phyloP scores from a whole-genome alignment of 2,113 vertebrate species.

The Epinephelus moara region DNA sequence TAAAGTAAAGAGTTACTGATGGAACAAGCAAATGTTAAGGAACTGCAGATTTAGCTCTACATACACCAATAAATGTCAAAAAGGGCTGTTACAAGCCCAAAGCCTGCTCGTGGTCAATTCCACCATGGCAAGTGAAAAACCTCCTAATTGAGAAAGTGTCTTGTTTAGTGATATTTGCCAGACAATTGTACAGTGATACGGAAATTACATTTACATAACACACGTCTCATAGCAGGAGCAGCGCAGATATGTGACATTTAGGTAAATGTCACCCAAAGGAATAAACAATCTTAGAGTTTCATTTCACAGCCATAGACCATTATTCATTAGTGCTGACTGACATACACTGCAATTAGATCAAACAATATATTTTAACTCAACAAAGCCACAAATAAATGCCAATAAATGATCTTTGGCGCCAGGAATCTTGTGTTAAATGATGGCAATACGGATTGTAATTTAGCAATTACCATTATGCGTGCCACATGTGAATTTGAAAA shows the following conservation, averaged over 20 bases:
- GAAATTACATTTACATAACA: slow-evolving; percentile 78
- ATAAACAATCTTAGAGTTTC: slow-evolving; percentile 74
- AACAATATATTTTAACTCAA: slow-evolving; percentile 70
- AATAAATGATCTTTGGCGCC: slow-evolving; percentile 75
- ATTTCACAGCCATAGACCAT: slow-evolving; percentile 56
- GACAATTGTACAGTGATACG: slow-evolving; percentile 75
- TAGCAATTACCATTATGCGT: slow-evolving; percentile 67
- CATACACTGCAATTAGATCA: slow-evolving; percentile 68
- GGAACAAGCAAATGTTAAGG: neutral
- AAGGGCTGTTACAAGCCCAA: neutral
- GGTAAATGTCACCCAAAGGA: slow-evolving; percentile 83
- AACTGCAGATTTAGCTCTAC: neutral
- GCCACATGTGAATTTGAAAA: slow-evolving; percentile 69
- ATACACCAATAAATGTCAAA: neutral
- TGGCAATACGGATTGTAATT: slow-evolving; percentile 68
- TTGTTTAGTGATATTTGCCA: slow-evolving; percentile 80
- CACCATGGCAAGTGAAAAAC: slow-evolving; percentile 48
- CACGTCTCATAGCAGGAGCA: slow-evolving; percentile 60
- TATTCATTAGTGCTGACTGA: slow-evolving; percentile 80
- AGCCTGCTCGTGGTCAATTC: slow-evolving; percentile 19
- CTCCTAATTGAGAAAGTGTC: slow-evolving; percentile 50
- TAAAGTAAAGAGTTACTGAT: neutral
- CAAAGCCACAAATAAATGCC: slow-evolving; percentile 74
- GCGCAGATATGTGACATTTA: slow-evolving; percentile 82
- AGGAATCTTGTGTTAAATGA: slow-evolving; percentile 72